Base-by-base conservation (phyloP, 2,113 vertebrate genomes). In the Coturnix japonica region DNA sequence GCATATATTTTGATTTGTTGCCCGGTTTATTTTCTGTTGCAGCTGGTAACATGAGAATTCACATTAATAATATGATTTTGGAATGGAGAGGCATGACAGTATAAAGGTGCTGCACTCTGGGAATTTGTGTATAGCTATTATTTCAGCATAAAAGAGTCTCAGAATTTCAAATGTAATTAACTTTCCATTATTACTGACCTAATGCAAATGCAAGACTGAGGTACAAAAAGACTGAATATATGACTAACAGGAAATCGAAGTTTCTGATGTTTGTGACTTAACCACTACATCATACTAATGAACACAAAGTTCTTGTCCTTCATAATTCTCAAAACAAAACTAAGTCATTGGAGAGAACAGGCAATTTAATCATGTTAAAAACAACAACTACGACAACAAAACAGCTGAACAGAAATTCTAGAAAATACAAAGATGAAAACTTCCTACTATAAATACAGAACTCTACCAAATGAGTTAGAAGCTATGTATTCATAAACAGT, bases 401-500 rank as follows among this genome's bases (percentile, higher is more conserved):
- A 15, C 4, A 31, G 14, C 22, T 65, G n/a, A 33, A 43, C 57
- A 66, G 1, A 3, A 26, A 2, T 54, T 6, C 33, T 79, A 35
- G 23, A 81, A 90, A 84, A 84, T 9, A 5, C 3, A 78, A 64
- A 8, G 64, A 83, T 5, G 5, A 76, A 59, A 82, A 21, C 2
- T 12, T 67, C 11, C 4, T 3, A 1, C 31, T 49, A 28, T 1
- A 20, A 69, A 23, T 13, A 57, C 9, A 22, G 0, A 65, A 54
- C 70, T 87, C 2, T 54, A 74, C 39, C 13, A 15, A 49, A 2
- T 63, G 9, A n/a, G 17, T 12, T 54, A 46, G 70, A 86, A 84
- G n/a, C 4, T 53, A 20, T 22, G 4, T 41, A 43, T 65, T 70
- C 31, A 7, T 7, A 23, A 23, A 13, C 25, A 43, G 19, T 69